Base-by-base conservation (phyloP, 2,113 vertebrate species). In the Lepisosteus osseus region DNA sequence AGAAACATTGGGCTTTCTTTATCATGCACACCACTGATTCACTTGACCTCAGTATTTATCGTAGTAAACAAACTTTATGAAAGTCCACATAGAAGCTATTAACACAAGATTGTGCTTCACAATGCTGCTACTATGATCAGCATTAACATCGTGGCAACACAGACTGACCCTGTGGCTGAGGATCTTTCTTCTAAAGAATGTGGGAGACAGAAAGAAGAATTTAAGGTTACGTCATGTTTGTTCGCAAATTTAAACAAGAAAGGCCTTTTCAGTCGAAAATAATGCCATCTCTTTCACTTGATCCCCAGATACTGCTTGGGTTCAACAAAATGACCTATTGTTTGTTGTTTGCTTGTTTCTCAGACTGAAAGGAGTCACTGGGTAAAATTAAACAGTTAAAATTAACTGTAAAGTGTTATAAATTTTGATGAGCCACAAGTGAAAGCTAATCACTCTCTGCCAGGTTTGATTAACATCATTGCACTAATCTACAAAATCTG, bases 161-260 rank as follows among this genome's bases (percentile, higher is more conserved):
- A 87, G 84, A 77, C 61, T 83, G 73, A 77, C 69, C 78, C 84
- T 85, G 75, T 8, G 78, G 86, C 83, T 90, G 81, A 91, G 80
- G 81, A 75, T 85, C 89, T 90, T 90, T 91, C 90, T 88, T 89
- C 83, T 89, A 87, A 83, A 79, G 78, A 80, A 82, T 82, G 69
- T 77, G 78, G 76, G 74, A 69, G 82, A 51, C 47, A 85, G 87
- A 89, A 92, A 83, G 83, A 81, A 80, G 85, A 88, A 88, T 89
- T 86, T 87, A 70, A 83, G 90, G 80, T 90, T 85, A 89, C 89
- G 89, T 90, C 88, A 89, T 76, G 83, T 86, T 88, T 82, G 77
- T 80, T 79, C 84, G 77, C 83, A 86, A 88, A 88, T 51, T 51
- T 9, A 9, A 51, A 51, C 9, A 51, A 51, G 47, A 51, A 51